These are phyloP conservation scores for Tamias sibiricus DNA, from an alignment of 2,113 vertebrate genomes.

Conservation along the genomic window DNA sequence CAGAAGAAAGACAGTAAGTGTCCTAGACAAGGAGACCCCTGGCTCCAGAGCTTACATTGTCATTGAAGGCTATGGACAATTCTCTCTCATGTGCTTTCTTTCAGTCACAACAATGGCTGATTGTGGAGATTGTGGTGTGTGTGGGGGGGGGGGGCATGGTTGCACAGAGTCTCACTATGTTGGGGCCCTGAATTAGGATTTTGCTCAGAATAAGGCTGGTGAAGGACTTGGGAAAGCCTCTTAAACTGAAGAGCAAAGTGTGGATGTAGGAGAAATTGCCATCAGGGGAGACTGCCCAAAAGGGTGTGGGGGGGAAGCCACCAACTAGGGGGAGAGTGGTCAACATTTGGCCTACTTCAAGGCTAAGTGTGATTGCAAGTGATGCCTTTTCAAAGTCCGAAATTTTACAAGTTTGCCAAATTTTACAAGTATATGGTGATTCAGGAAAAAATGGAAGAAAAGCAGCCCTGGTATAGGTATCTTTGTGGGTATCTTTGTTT, in stretches of 20 bases:
- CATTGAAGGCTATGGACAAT: neutral
- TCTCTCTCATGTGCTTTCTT: too few relatives aligned
- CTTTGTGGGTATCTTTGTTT: neutral
- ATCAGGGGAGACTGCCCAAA: neutral
- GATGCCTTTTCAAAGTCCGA: neutral
- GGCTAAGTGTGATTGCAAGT: neutral
- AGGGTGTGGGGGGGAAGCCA: too few relatives aligned
- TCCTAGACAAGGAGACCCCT: neutral
- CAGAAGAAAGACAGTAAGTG: conserved; percentile 72
- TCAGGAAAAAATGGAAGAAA: neutral
- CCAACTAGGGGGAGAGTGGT: neutral
- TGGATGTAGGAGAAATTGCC: neutral
- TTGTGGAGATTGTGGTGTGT: neutral
- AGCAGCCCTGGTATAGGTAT: neutral
- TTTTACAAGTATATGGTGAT: neutral
- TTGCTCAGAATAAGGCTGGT: neutral
- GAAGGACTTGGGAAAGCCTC: neutral
- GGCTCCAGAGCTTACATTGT: neutral
- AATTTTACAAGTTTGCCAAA: neutral
- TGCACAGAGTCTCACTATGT: neutral
- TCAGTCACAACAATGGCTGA: neutral
- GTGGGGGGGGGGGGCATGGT: too few relatives aligned
- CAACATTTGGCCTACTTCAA: neutral
- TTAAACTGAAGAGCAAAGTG: neutral
- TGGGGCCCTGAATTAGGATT: neutral